Evolutionary conservation across 2,113 vertebrate species (phyloP), one percentile per base, ranked within the genome.

Genomic region (Brachyhypopomus gauderio): DNA sequence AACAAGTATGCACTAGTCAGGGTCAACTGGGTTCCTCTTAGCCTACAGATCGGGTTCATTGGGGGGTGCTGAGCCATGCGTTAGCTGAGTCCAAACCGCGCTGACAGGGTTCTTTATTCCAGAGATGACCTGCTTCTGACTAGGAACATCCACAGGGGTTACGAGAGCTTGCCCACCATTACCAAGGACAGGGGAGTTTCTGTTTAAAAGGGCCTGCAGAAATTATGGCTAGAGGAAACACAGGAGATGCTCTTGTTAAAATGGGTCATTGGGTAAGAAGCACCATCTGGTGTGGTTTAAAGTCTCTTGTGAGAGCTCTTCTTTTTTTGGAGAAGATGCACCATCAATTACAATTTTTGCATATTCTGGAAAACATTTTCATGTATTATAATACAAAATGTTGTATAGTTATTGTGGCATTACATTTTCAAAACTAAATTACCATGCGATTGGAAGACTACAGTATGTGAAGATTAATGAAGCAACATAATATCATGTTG

Each of bases 11-110:
- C 71, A 41, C 38, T 67, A 69, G 55, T 62, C 60, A 52, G 62
- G 75, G 72, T 78, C 70, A 78, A n/a, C 36, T 71, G 74, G 63
- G 83, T 78, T 79, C 27, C 69, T 84, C n/a, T 83, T 83, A 78
- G 85, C 78, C 45, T 22, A 22, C 63, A 66, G 78, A 25, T 55
- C 23, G 36, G 58, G 55, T 69, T 60, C 87, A 79, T 75, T 85
- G 71, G 67, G 83, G 83, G 86, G 76, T 36, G 73, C 77, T 87
- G 86, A 90, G 85, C 89, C 89, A 63, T 93, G 87, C 84, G 80
- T 91, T 87, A 93, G 87, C 82, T 52, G 90, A 91, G 84, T 88
- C 86, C 90, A 92, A 90, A 88, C 90, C 85, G 1, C 71, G 69
- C 79, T 85, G 69, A 85, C 75, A 82, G 79, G 75, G 16, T 23